Evolutionary conservation across 2,797 vertebrate species (phyloP).

Genomic region (Pristis pectinata): DNA sequence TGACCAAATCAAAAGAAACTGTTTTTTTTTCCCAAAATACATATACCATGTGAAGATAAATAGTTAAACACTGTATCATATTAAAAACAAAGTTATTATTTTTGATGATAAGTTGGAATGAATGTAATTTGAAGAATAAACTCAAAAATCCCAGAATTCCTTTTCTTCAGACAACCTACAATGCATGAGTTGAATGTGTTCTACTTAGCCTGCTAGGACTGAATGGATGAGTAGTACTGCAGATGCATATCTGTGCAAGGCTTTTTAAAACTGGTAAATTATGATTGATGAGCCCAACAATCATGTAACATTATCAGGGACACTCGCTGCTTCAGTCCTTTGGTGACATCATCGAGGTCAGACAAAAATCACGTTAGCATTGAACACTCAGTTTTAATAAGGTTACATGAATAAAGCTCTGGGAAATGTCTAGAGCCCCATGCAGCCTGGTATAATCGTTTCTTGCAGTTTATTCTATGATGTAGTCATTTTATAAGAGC

Average conservation of each 20-base stretch:
- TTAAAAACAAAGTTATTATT: background rate
- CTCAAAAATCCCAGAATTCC: background rate
- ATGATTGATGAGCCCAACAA: conserved; percentile 78
- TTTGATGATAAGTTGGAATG: background rate
- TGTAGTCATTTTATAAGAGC: background rate
- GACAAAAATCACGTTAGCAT: conserved; percentile 72
- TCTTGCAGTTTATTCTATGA: conserved; percentile 1
- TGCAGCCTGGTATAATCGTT: conserved; percentile 48
- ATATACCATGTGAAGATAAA: background rate
- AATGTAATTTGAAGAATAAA: conserved; percentile 6
- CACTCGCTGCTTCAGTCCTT: conserved; percentile 68
- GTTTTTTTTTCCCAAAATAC: background rate
- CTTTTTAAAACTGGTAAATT: conserved; percentile 61
- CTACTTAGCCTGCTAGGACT: conserved; percentile 54
- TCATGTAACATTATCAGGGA: conserved; percentile 76
- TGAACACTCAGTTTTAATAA: conserved; percentile 72
- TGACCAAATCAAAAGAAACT: background rate
- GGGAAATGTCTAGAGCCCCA: conserved; percentile 51
- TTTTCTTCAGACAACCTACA: conserved; percentile 39
- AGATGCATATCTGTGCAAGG: conserved; percentile 55
- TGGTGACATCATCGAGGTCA: conserved; percentile 67
- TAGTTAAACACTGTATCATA: background rate
- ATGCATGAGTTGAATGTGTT: conserved; percentile 50
- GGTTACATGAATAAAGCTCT: conserved; percentile 69
- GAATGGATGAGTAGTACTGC: conserved; percentile 50